Conservation (phyloP, 2,888 invertebrate species). For the Caenorhabditis auriculariae region DNA sequence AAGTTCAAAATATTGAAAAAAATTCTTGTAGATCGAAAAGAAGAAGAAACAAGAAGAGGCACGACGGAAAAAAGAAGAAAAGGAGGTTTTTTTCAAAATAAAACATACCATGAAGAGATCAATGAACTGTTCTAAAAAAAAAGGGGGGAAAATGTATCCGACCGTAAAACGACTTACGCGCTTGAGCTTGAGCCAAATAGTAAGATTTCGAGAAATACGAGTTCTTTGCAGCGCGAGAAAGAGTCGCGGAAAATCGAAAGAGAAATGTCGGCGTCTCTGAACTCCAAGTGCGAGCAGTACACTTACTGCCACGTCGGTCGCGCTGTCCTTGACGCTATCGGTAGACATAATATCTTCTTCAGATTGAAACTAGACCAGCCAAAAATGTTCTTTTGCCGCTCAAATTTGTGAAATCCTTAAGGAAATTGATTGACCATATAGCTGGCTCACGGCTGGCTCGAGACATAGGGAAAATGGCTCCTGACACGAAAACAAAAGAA, state of each 20-base stretch:
- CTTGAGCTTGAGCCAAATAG: too few species aligned
- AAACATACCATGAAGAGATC: not conserved
- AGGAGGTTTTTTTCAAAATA: constrained; percentile 6
- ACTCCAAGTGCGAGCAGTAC: constrained; percentile 29
- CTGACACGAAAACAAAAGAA: too few species aligned
- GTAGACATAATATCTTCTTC: too few species aligned
- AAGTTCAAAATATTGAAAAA: constrained; percentile 8
- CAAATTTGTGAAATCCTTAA: too few species aligned
- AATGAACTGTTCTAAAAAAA: not conserved
- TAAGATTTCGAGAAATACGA: not conserved
- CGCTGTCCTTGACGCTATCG: constrained; percentile 8
- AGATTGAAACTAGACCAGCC: too few species aligned
- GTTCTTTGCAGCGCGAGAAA: constrained; percentile 22
- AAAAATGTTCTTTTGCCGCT: too few species aligned
- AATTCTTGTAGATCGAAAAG: constrained; percentile 11
- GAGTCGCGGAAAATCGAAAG: constrained; percentile 26
- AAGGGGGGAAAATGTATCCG: not conserved
- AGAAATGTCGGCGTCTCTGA: constrained; percentile 28
- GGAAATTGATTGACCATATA: too few species aligned
- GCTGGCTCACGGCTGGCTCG: too few species aligned
- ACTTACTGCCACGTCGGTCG: constrained; percentile 33
- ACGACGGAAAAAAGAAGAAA: constrained; percentile 5
- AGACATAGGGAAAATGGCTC: too few species aligned
- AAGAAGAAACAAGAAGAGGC: constrained; percentile 4
- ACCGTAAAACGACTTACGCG: too few species aligned